Evolutionary conservation across 92 coral and sea anemone species (phyloP).

Genomic region (Palythoa heliodiscus): DNA sequence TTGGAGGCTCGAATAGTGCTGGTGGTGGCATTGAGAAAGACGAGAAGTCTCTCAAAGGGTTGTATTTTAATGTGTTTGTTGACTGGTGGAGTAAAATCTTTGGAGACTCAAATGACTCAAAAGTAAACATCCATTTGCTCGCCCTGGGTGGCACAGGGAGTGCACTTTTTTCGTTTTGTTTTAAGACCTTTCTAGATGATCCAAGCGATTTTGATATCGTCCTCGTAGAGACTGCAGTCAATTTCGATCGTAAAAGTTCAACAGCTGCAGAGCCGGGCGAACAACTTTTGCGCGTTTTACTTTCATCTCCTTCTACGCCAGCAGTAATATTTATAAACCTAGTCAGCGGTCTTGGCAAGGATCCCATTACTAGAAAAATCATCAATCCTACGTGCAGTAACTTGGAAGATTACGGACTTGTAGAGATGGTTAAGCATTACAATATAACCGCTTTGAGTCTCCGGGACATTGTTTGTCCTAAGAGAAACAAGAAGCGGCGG

Average conservation of each 20-base stretch:
- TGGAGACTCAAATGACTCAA: conserved; percentile 50
- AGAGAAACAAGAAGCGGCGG: conserved; percentile 28
- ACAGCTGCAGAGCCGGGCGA: conserved; percentile 72
- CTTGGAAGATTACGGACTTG: conserved; percentile 67
- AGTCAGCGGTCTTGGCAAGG: conserved; percentile 65
- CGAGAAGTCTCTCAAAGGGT: conserved; percentile 53
- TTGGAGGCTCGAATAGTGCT: conserved; percentile 89
- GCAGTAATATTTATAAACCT: conserved; percentile 72
- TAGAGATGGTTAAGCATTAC: conserved; percentile 55
- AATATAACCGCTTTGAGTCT: conserved; percentile 65
- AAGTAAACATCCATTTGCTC: conserved; percentile 29
- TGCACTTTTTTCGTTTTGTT: conserved; percentile 72
- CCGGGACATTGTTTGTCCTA: conserved; percentile 55
- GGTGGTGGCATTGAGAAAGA: conserved; percentile 79
- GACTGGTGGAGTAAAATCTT: conserved; percentile 78
- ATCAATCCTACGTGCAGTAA: conserved; percentile 60
- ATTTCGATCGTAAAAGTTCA: conserved; percentile 56
- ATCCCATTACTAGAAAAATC: conserved; percentile 42
- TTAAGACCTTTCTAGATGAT: conserved; percentile 64
- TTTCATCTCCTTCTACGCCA: conserved; percentile 62
- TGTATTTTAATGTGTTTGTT: conserved; percentile 59
- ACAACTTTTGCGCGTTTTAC: conserved; percentile 72
- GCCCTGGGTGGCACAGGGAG: conserved; percentile 86
- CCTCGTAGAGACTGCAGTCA: conserved; percentile 74
- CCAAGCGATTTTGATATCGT: conserved; percentile 64